Evolutionary conservation across 1,140 invertebrate genomes (phyloP).

Genomic region (Pectinophora gossypiella): DNA sequence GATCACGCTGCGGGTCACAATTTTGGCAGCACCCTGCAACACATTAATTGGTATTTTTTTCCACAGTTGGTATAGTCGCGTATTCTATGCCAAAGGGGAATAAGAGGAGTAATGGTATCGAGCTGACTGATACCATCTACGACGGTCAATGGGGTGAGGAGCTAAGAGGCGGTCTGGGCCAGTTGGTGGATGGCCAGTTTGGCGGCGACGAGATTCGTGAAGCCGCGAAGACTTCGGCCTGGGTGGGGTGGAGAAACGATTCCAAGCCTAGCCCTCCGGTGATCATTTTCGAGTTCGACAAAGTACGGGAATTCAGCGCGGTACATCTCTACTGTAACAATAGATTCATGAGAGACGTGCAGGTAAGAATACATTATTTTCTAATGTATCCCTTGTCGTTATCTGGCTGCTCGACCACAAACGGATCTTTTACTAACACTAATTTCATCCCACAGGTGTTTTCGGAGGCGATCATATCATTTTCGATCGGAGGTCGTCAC

Average conservation of each 20-base stretch:
- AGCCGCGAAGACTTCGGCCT: constrained; percentile 82
- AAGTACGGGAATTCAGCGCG: constrained; percentile 89
- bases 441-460: too few relatives aligned
- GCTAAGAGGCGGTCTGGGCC: constrained; percentile 89
- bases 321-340: constrained; percentile 90
- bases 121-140: constrained; percentile 94
- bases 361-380: too few relatives aligned
- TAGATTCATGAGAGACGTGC: constrained; percentile 87
- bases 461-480: constrained; percentile 85
- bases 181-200: constrained; percentile 89
- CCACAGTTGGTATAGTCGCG: constrained; percentile 85
- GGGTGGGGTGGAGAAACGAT: constrained; percentile 96
- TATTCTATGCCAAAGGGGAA: constrained; percentile 91
- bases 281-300: constrained; percentile 92
- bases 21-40: too few relatives aligned
- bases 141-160: constrained; percentile 88
- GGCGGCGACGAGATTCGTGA: constrained; percentile 75
- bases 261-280: constrained; percentile 80
- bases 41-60: constrained; percentile 7
- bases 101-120: constrained; percentile 87
- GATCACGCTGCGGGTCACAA: too few relatives aligned
- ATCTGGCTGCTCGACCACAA: too few relatives aligned
- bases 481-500: constrained; percentile 87
- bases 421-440: too few relatives aligned
- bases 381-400: too few relatives aligned